Evolutionary conservation across 2,113 vertebrate genomes (phyloP).

Genomic region (Glareola pratincola): DNA sequence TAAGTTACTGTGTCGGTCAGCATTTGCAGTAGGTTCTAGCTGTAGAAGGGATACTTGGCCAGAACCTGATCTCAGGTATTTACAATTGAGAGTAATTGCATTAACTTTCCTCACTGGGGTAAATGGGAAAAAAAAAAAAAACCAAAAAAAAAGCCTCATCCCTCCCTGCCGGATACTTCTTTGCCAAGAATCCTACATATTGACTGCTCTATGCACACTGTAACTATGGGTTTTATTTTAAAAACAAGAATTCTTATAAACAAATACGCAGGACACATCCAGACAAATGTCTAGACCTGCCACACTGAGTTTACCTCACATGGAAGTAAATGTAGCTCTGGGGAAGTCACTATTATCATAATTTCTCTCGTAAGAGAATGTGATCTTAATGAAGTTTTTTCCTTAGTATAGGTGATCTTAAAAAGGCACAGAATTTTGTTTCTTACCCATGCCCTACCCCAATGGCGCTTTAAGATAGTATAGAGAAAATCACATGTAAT

Average conservation of each 20-base stretch:
- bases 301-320: background rate
- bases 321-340: background rate
- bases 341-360: background rate
- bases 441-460: background rate
- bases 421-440: background rate
- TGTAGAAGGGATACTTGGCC: background rate
- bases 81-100: background rate
- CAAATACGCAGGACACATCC: background rate
- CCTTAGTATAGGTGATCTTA: background rate
- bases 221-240: background rate
- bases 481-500: constrained; percentile 20
- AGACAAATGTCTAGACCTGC: background rate
- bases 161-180: background rate
- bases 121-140: background rate
- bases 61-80: background rate
- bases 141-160: background rate
- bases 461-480: background rate
- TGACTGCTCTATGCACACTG: background rate
- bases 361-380: accelerated
- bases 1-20: background rate
- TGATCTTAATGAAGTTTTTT: background rate
- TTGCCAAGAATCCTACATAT: background rate
- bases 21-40: background rate
- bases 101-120: background rate
- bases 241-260: background rate